phyloP scores from a whole-genome alignment of 2,797 vertebrate species.

The Otolemur crassicaudatus region DNA sequence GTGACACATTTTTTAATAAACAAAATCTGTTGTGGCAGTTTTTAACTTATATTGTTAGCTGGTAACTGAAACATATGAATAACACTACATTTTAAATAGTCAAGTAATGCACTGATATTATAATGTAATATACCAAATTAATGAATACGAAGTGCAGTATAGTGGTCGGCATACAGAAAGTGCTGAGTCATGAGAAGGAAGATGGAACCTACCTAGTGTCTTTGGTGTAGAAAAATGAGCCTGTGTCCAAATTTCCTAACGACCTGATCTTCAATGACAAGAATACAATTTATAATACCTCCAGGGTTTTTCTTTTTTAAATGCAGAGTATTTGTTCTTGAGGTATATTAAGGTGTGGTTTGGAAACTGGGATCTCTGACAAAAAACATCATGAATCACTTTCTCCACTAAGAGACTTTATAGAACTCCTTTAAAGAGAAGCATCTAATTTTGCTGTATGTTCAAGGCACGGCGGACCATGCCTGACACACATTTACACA shows the following conservation, averaged over 20 bases:
- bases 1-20: background rate
- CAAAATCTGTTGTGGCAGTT: background rate
- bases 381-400: conserved; percentile 73
- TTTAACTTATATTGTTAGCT: conserved; percentile 9
- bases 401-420: conserved; percentile 61
- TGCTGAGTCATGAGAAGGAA: background rate
- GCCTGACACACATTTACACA: background rate
- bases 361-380: conserved; percentile 65
- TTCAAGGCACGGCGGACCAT: conserved; percentile 63
- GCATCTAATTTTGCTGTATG: conserved; percentile 37
- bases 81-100: background rate
- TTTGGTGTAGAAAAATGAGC: background rate
- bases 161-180: background rate
- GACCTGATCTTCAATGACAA: background rate
- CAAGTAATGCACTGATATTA: background rate
- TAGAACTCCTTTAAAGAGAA: conserved; percentile 28
- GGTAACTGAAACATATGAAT: background rate
- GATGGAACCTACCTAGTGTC: no score
- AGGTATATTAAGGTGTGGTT: conserved; percentile 58
- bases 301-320: background rate
- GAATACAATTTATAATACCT: conserved; percentile 17
- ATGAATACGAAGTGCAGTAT: background rate
- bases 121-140: background rate
- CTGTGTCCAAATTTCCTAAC: conserved; percentile 8
- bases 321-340: background rate